These are phyloP conservation scores for Noctua janthe DNA, from an alignment of 2,888 invertebrate genomes.

Conservation along the genomic window DNA sequence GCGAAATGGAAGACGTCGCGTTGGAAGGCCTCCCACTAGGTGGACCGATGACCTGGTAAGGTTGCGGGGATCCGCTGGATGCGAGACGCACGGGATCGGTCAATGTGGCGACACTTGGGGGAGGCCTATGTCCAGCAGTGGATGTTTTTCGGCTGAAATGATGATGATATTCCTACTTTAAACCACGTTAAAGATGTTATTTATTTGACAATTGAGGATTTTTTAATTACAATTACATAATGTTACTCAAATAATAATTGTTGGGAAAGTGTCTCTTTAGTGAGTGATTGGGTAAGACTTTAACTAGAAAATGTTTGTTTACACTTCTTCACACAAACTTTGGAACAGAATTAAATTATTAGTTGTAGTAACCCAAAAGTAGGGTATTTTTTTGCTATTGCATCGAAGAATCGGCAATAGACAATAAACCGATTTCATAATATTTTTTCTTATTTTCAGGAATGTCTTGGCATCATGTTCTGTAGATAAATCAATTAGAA, in stretches of 20 bases:
- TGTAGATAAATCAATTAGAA: slow-evolving; percentile 96
- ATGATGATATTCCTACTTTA: no score
- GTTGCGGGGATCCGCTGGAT: no score
- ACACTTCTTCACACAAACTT: not conserved
- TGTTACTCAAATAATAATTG: not conserved
- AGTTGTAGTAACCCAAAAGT: not conserved
- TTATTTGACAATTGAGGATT: not conserved
- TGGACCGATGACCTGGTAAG: no score
- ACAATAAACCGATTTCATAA: not conserved
- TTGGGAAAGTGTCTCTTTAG: not conserved
- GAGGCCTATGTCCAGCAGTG: no score
- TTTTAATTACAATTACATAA: not conserved
- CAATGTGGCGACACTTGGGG: no score
- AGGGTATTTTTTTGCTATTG: not conserved
- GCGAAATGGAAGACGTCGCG: no score
- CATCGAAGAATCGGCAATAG: not conserved
- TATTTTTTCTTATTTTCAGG: slow-evolving; percentile 71
- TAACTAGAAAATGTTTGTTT: not conserved
- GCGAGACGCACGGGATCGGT: no score
- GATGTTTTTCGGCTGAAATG: no score
- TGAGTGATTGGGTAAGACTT: not conserved
- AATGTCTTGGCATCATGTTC: slow-evolving; percentile 97
- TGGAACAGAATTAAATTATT: not conserved
- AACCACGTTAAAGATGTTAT: not conserved
- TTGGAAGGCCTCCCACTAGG: no score